Evolutionary conservation across 1,140 invertebrate species (phyloP), one percentile per base, ranked within the genome.

Genomic region (Hycleus cichorii): DNA sequence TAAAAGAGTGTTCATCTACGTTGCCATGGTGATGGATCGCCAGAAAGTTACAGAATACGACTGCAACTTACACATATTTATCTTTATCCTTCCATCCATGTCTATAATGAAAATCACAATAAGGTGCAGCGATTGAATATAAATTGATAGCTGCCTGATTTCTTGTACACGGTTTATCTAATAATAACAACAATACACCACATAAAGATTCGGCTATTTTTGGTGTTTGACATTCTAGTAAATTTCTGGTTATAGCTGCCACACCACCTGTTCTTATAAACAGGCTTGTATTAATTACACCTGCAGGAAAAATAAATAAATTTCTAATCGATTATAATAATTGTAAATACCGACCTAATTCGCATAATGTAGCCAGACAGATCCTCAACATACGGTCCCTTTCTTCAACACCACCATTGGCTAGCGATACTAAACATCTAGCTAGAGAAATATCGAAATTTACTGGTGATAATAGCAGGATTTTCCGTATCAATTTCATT

Each of bases 81-180:
- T 69, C 70, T 62, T 72, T 72, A 57, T 74, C 72, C 59, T 71
- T 72, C 69, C 66, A 70, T 3, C 66, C 70, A 62, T 73, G 72
- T 72, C 83, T 73, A 81, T 83, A 90, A 69, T 95, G 89, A 65
- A 92, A 87, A 77, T 97, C 94, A 65, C 92, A 95, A 67, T 95
- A 95, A 2, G 93, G 91, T 1, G 92, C 91, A 43, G 93, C 86
- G 3, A 97, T 77, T 69, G 84, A 87, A 64, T 91, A 78, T n/a
- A 95, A 75, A 66, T 91, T 87, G 3, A 93, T 81, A 10, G 81
- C 83, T 39, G 87, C 85, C 49, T 81, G 78, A 59, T 79, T 76
- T 46, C 95, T 78, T 1, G 90, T 91, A n/a, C 82, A 77, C 0
- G 93, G 93, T 74, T 86, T 84, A 72, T 94, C 91, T n/a, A 96